Conservation (phyloP, 2,113 vertebrate genomes). For the Nibea albiflora region DNA sequence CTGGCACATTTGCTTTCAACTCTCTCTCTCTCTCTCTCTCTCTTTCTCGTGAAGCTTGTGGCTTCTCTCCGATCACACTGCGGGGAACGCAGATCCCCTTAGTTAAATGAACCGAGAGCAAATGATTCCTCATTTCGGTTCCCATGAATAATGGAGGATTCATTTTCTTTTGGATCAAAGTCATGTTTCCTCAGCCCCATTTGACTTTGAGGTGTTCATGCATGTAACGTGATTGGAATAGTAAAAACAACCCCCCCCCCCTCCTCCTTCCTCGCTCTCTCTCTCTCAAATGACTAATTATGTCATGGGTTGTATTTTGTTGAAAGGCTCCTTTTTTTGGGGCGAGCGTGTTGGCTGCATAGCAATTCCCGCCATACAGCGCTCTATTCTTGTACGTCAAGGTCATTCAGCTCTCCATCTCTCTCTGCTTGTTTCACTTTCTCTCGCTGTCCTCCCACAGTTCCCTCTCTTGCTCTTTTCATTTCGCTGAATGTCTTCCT, state of each 20-base stretch:
- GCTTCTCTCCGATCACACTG: constrained; percentile 13
- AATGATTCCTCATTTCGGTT: constrained; percentile 63
- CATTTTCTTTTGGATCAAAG: constrained; percentile 63
- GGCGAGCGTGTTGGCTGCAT: constrained; percentile 19
- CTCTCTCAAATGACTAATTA: constrained; percentile 44
- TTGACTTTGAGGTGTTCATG: constrained; percentile 61
- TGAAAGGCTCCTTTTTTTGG: constrained; percentile 37
- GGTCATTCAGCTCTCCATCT: constrained; percentile 64
- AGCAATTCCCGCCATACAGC: constrained; percentile 30
- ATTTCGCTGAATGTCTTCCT: constrained; percentile 46
- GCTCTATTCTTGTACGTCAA: constrained; percentile 56
- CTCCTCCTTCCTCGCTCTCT: not conserved
- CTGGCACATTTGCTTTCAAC: constrained; percentile 16
- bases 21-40: constrained; percentile 2
- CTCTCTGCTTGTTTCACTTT: constrained; percentile 40
- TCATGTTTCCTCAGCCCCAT: constrained; percentile 45
- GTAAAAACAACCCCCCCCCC: constrained; percentile 5
- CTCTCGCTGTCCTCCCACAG: constrained; percentile 29
- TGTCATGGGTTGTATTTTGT: constrained; percentile 39
- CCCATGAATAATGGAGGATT: constrained; percentile 65
- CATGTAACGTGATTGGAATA: constrained; percentile 48
- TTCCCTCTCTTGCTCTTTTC: constrained; percentile 47
- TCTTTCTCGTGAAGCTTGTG: not conserved
- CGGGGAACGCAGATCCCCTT: constrained; percentile 25
- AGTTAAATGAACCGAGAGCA: constrained; percentile 59